phyloP scores from a whole-genome alignment of 1,140 invertebrate genomes.

The Apis cerana region DNA sequence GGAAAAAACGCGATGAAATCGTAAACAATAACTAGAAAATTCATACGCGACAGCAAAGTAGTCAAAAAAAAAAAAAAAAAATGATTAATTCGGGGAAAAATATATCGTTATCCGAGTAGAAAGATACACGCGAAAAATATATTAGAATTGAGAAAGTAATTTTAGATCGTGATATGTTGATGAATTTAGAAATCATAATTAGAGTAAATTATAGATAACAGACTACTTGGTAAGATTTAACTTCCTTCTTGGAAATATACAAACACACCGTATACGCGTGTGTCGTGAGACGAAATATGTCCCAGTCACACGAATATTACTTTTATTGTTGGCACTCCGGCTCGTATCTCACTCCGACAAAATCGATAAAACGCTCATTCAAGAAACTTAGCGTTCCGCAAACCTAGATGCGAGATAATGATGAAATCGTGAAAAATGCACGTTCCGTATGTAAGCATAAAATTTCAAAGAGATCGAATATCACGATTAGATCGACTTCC shows the following conservation, averaged over 20 bases:
- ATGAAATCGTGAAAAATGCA: neutral
- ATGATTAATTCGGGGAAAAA: no score
- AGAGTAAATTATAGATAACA: conserved; percentile 15
- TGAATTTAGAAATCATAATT: neutral
- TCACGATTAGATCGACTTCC: neutral
- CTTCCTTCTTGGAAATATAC: neutral
- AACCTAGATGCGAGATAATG: conserved; percentile 22
- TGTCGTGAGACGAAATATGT: neutral
- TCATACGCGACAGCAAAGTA: neutral
- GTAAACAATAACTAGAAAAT: neutral
- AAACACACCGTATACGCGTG: neutral
- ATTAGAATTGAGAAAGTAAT: no score
- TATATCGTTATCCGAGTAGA: no score
- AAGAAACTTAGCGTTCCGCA: conserved; percentile 13
- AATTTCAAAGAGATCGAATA: neutral
- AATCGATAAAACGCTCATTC: conserved; percentile 38
- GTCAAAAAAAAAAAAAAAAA: no score
- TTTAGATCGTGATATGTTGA: neutral
- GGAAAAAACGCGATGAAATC: neutral
- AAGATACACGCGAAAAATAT: no score
- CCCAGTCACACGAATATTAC: conserved; percentile 46
- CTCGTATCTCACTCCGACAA: conserved; percentile 13
- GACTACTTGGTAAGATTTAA: conserved; percentile 9
- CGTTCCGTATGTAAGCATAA: neutral
- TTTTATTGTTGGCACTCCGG: conserved; percentile 37